Evolutionary conservation across 2,113 vertebrate genomes (phyloP).

Genomic region (Anarrhichthys ocellatus): DNA sequence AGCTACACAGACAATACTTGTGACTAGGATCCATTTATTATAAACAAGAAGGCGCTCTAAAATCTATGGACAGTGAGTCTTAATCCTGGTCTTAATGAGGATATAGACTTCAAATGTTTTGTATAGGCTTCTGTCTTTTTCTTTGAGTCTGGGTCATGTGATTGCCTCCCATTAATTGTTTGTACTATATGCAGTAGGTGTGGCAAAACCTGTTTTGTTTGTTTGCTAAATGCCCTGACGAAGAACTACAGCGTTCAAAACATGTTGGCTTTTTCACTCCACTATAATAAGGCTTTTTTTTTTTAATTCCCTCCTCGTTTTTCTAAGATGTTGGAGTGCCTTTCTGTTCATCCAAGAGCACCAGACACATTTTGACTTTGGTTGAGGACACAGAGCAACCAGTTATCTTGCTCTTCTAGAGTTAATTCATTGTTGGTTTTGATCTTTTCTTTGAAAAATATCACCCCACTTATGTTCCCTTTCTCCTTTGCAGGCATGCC

Average conservation of each 20-base stretch:
- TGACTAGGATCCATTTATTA: background rate
- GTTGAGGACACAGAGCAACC: background rate
- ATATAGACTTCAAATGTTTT: background rate
- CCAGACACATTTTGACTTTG: background rate
- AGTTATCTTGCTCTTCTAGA: background rate
- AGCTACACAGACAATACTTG: background rate
- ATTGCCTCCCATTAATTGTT: background rate
- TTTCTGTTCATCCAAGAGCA: background rate
- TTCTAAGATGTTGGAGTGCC: background rate
- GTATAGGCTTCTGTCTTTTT: background rate
- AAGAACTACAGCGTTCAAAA: background rate
- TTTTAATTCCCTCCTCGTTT: background rate
- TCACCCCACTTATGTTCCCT: background rate
- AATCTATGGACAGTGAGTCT: too few species aligned
- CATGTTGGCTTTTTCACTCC: background rate
- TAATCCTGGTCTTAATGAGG: background rate
- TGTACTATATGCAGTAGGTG: background rate
- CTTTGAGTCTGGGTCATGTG: background rate
- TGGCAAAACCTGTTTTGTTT: background rate
- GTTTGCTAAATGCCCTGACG: background rate
- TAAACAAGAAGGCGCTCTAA: too few species aligned
- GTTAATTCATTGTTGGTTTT: background rate
- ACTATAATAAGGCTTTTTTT: background rate
- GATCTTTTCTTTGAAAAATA: background rate
- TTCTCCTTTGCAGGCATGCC: slow-evolving; percentile 87